Percentiles rank a stretch among this genome's conserved stretches.
phyloP scores from a whole-genome alignment of 2,888 invertebrate species.

The Chloromyia formosa region DNA sequence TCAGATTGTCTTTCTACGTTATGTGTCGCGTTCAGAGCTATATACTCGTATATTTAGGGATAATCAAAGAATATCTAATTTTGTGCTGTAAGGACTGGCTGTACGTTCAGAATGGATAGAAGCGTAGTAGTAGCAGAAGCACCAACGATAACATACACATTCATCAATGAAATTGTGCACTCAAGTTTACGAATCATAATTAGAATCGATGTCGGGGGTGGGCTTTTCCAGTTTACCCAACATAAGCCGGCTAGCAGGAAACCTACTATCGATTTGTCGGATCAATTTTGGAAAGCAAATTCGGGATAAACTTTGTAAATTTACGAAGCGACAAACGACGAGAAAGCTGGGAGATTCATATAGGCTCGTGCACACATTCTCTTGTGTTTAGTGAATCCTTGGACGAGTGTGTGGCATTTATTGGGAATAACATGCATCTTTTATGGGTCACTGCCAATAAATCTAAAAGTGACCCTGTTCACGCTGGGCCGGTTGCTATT shows the following conservation, averaged over 20 bases:
- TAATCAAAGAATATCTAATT: constrained; percentile 42
- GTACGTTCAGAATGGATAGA: neutral
- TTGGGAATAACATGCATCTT: constrained; percentile 24
- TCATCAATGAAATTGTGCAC: constrained; percentile 29
- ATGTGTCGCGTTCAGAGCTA: too few species aligned
- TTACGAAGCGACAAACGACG: neutral
- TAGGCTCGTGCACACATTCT: neutral
- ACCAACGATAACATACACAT: neutral
- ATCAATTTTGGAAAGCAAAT: constrained; percentile 9
- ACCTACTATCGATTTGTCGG: neutral
- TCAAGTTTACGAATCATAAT: constrained; percentile 41
- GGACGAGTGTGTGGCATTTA: constrained; percentile 4
- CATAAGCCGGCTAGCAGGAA: neutral
- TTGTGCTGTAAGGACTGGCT: neutral
- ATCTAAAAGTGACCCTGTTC: constrained; percentile 21
- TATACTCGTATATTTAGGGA: constrained; percentile 35
- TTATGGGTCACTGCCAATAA: constrained; percentile 24
- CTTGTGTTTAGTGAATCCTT: neutral
- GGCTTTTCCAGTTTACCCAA: neutral
- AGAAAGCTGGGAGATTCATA: neutral
- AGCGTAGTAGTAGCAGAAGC: neutral
- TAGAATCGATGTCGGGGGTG: constrained; percentile 9
- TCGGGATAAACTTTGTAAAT: neutral
- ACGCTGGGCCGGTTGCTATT: constrained; percentile 10
- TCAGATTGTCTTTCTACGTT: too few species aligned